A percentile compares a stretch with the other conserved stretches of the same genome.
Evolutionary conservation across 1,140 invertebrate species (phyloP).

Genomic region (Antheraea mylitta): DNA sequence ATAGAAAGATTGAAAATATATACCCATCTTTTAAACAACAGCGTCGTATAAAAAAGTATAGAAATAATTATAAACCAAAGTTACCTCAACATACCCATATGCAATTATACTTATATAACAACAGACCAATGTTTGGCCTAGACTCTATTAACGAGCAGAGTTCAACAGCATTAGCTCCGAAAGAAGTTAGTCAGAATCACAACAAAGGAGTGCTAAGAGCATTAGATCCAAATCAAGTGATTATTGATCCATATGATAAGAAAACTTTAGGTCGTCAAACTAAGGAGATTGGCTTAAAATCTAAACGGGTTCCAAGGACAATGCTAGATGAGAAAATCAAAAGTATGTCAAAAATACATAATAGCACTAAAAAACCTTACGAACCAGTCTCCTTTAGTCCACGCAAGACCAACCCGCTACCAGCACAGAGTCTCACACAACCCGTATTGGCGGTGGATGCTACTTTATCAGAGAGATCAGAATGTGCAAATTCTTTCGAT

Average conservation of each 20-base stretch:
- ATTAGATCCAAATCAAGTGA: conserved; percentile 2
- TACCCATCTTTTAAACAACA: not conserved
- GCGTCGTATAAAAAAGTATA: not conserved
- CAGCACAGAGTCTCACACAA: not conserved
- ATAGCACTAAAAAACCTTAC: not conserved
- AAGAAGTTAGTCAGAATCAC: not conserved
- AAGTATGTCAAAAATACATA: not conserved
- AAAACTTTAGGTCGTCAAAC: conserved; percentile 3
- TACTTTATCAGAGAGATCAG: not conserved
- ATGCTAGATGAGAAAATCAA: not conserved
- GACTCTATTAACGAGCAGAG: not conserved
- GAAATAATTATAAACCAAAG: not conserved
- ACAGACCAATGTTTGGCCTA: not conserved
- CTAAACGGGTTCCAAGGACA: not conserved
- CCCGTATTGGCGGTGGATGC: not conserved
- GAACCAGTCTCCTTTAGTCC: no score
- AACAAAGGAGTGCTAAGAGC: not conserved
- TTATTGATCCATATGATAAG: conserved; percentile 17
- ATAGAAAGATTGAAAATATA: not conserved
- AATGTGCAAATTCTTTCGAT: no score
- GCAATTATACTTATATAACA: not conserved
- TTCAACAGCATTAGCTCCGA: not conserved
- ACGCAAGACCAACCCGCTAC: not conserved
- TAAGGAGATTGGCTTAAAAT: conserved; percentile 2
- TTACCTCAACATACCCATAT: not conserved